Conservation (phyloP, 2,888 invertebrate genomes). For the Xanthia togata region DNA sequence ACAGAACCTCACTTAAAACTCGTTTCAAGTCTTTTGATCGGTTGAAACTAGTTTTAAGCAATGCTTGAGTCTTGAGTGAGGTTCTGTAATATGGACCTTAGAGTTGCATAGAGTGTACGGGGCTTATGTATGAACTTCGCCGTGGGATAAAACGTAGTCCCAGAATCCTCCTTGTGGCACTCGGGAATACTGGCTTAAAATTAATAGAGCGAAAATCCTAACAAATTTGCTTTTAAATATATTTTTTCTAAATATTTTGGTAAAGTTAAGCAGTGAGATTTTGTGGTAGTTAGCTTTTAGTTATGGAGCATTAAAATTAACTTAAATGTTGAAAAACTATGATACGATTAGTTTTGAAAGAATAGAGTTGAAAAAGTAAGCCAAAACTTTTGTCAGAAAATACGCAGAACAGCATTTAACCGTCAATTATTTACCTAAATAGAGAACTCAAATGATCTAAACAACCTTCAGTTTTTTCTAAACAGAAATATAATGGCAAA, state of each 20-base stretch:
- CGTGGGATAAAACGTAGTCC: slow-evolving; percentile 23
- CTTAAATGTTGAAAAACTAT: background rate
- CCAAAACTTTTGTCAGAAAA: background rate
- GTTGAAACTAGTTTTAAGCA: no score
- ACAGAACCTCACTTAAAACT: no score
- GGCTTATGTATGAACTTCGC: slow-evolving; percentile 35
- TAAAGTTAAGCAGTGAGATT: background rate
- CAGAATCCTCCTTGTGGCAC: slow-evolving; percentile 22
- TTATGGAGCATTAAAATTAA: background rate
- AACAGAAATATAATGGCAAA: background rate
- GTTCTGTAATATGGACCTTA: background rate
- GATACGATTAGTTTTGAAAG: no score
- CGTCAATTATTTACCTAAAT: background rate
- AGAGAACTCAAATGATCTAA: background rate
- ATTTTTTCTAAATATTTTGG: background rate
- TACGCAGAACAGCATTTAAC: background rate
- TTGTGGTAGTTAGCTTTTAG: background rate
- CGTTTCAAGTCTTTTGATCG: no score
- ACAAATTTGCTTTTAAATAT: slow-evolving; percentile 33
- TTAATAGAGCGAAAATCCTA: slow-evolving; percentile 24
- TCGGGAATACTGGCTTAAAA: slow-evolving; percentile 36
- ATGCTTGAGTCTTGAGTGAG: no score
- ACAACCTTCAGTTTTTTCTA: background rate
- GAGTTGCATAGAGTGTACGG: slow-evolving; percentile 41
- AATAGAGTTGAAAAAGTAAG: background rate